These are phyloP conservation scores for Pristionchus pacificus DNA, from an alignment of 1,140 invertebrate species.

Conservation along the genomic window DNA sequence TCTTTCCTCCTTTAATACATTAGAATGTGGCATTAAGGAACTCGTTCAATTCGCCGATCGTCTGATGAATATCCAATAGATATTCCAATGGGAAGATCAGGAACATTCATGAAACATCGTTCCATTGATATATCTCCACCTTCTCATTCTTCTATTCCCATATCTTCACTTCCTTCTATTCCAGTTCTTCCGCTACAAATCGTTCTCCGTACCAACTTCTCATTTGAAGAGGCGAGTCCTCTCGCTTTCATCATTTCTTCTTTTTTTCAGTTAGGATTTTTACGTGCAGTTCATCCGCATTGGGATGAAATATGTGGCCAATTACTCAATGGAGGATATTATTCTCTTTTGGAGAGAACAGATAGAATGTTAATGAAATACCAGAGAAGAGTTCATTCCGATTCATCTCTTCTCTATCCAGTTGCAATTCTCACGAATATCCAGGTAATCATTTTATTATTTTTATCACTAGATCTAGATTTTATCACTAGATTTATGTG, in stretches of 20 bases:
- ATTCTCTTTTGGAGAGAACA: constrained; percentile 47
- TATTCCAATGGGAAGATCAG: too few relatives aligned
- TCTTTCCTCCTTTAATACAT: too few relatives aligned
- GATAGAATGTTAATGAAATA: constrained; percentile 47
- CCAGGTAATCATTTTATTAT: constrained; percentile 21
- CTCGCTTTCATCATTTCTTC: constrained; percentile 12
- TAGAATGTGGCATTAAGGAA: too few relatives aligned
- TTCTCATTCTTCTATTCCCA: constrained; percentile 15
- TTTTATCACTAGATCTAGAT: neutral
- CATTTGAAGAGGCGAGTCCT: neutral
- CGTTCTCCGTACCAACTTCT: neutral
- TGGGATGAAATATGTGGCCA: constrained; percentile 55
- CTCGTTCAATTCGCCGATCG: too few relatives aligned
- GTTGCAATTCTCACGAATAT: constrained; percentile 47
- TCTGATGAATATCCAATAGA: too few relatives aligned
- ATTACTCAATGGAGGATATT: constrained; percentile 51
- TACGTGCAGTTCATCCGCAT: constrained; percentile 35
- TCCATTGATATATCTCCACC: too few relatives aligned
- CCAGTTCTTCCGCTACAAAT: constrained; percentile 18
- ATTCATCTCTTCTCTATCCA: constrained; percentile 34
- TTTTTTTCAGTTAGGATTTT: constrained; percentile 15
- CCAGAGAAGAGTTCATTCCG: constrained; percentile 40
- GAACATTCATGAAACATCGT: too few relatives aligned
- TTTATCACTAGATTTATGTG: neutral
- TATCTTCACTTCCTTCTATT: constrained; percentile 17